Conservation (phyloP, 2,888 invertebrate species). For the Caenorhabditis japonica region DNA sequence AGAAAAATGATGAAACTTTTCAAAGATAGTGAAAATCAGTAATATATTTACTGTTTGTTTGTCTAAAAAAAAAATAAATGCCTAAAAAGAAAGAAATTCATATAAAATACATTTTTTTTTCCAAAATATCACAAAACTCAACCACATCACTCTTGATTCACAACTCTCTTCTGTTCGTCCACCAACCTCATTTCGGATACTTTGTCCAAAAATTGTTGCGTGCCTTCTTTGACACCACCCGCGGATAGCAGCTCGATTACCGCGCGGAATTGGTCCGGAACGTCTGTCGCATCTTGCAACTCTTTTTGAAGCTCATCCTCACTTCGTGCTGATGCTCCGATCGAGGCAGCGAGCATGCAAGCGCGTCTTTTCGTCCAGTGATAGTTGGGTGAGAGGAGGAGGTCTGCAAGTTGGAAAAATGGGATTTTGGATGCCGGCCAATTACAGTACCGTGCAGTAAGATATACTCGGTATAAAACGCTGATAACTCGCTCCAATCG, state of each 20-base stretch:
- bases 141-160: too few relatives aligned
- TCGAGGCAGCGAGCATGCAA: conserved; percentile 1
- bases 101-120: too few relatives aligned
- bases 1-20: background rate
- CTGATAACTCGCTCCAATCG: too few relatives aligned
- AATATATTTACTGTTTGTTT: too few relatives aligned
- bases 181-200: conserved; percentile 6
- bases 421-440: too few relatives aligned
- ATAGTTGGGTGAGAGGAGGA: conserved; percentile 16
- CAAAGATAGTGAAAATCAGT: too few relatives aligned
- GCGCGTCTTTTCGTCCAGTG: conserved; percentile 22
- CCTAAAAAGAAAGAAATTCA: too few relatives aligned
- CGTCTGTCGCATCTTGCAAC: background rate
- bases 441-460: too few relatives aligned
- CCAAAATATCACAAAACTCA: too few relatives aligned
- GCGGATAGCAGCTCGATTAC: background rate
- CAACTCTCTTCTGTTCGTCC: too few relatives aligned
- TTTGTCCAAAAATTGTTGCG: background rate
- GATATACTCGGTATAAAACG: too few relatives aligned
- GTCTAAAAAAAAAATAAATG: too few relatives aligned
- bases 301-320: conserved; percentile 6
- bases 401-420: conserved; percentile 4
- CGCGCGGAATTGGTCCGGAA: background rate
- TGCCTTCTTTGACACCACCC: conserved; percentile 8
- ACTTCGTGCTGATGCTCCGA: conserved; percentile 6